These are phyloP conservation scores for Penaeus japonicus DNA, from an alignment of 1,140 invertebrate species.

Conservation along the genomic window DNA sequence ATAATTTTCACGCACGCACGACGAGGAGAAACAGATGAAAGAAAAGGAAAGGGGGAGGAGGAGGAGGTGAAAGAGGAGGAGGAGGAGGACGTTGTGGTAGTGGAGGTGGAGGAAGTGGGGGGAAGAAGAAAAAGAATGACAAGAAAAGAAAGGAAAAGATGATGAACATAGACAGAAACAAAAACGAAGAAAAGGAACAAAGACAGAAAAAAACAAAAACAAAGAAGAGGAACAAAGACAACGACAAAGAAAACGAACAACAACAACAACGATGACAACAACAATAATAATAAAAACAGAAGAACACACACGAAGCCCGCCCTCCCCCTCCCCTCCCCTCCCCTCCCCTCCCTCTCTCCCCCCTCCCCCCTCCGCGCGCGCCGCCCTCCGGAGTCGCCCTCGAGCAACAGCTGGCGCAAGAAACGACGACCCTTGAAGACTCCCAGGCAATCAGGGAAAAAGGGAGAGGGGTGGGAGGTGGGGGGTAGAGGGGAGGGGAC, in stretches of 20 bases:
- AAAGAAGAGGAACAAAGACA: not conserved
- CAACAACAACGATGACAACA: not conserved
- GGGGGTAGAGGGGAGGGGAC: no score
- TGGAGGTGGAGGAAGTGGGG: not conserved
- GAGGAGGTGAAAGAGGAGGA: not conserved
- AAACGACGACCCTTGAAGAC: no score
- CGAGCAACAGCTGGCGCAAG: no score
- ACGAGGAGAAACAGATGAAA: not conserved
- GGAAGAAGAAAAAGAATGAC: not conserved
- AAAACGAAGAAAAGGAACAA: not conserved
- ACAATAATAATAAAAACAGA: not conserved
- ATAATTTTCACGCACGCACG: no score
- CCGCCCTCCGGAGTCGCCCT: not conserved
- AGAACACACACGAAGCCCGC: not conserved
- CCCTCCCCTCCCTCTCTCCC: not conserved
- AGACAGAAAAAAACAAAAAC: constrained; percentile 10
- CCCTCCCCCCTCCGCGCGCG: not conserved
- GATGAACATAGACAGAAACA: not conserved
- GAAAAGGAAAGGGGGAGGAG: not conserved
- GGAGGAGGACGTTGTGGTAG: not conserved
- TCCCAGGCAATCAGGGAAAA: no score
- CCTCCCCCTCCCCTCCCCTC: no score
- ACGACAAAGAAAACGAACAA: not conserved
- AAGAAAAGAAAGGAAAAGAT: not conserved
- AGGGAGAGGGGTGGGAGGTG: no score